Base-by-base conservation (phyloP, 2,888 invertebrate genomes). In the Oxyscelio sp. region DNA sequence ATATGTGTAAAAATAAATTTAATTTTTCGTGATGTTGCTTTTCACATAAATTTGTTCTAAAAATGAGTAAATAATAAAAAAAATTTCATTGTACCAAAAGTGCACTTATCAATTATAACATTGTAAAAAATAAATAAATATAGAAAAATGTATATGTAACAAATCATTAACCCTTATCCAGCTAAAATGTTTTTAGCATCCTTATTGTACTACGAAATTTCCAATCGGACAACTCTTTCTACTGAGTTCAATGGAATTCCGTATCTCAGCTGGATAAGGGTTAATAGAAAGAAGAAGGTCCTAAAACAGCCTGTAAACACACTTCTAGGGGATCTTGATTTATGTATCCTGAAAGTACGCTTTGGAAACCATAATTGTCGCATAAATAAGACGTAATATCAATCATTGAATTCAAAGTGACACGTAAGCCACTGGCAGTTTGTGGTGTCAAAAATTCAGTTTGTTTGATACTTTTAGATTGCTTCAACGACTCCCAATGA, bases 401-500 rank as follows among this genome's bases (percentile, higher is more conserved):
- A n/a, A 65, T 48, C 50, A 50, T 65, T n/a, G 65, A 48, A n/a
- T 19, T 27, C 21, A 65, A 34, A 19, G 65, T 50, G 1, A 65
- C 34, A n/a, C 50, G 65, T 34, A 48, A 34, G 4, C 65, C 48
- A 31, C 17, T 19, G 21, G 65, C 48, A 31, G 50, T 65, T 34
- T 65, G 50, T n/a, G 34, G 38, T 1, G 65, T 66, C 8, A 66
- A 24, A 52, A 66, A 66, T 52, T 66, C 52, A 4, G 65, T 52
- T 52, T 27, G 21, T 19, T 63, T 31, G 15, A 63, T 63, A 19
- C 27, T 11, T 48, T 48, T 48, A 6, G 13, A 27, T 31, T 48
- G 17, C n/a, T 66, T 66, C 19, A 66, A 66, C 11, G 38, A 22
- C 52, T 66, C 50, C 65, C 65, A 66, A 15, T 34, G n/a, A 50